A percentile compares a stretch with the other conserved stretches of the same genome.
Evolutionary conservation across 2,888 invertebrate species (phyloP).

Genomic region (Amblyjoppa proteus): DNA sequence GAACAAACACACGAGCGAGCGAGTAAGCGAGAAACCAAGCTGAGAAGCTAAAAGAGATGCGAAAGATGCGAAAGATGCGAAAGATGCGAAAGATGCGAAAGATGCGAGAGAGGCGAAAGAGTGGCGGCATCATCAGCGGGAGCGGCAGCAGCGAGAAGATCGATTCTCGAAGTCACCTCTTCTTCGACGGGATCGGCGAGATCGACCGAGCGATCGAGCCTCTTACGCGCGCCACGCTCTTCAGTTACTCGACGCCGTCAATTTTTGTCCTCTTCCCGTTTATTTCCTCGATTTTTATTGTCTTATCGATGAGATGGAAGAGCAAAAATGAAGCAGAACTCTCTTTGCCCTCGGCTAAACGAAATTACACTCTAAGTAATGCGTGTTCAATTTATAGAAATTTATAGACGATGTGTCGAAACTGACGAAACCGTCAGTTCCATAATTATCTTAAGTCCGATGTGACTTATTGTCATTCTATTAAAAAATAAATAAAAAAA

Average conservation of each 20-base stretch:
- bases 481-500: neutral
- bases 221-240: constrained; percentile 34
- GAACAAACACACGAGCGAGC: constrained; percentile 67
- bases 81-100: constrained; percentile 7
- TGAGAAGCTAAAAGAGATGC: constrained; percentile 35
- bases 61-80: neutral
- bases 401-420: too few relatives aligned
- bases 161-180: constrained; percentile 73
- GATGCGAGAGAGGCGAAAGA: neutral
- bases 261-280: constrained; percentile 17
- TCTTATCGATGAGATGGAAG: neutral
- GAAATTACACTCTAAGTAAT: neutral
- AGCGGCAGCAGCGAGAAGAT: constrained; percentile 75
- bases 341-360: neutral
- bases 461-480: neutral
- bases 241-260: constrained; percentile 26
- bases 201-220: constrained; percentile 54
- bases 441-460: neutral
- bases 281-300: constrained; percentile 1
- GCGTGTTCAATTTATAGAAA: too few relatives aligned
- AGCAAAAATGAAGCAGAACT: neutral
- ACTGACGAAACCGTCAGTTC: too few relatives aligned
- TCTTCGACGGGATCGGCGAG: constrained; percentile 57
- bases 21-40: constrained; percentile 47
- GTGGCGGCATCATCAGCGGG: constrained; percentile 71